These are phyloP conservation scores for Ornithoptera alexandrae DNA, from an alignment of 2,888 invertebrate species.

Conservation along the genomic window DNA sequence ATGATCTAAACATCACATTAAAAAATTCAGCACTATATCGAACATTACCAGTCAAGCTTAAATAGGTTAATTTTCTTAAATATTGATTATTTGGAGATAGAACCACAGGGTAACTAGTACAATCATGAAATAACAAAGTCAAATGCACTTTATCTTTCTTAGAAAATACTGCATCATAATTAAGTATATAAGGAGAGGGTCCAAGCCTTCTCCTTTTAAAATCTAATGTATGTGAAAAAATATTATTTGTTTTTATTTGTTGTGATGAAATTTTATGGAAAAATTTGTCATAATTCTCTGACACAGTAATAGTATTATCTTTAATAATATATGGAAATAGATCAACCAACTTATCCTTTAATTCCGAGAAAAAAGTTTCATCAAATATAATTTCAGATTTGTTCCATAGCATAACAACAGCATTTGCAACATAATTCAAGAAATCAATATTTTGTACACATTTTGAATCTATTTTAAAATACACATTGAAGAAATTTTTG, in stretches of 20 bases:
- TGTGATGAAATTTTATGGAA: conserved; percentile 36
- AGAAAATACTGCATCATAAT: conserved; percentile 55
- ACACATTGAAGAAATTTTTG: conserved; percentile 47
- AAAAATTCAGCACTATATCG: conserved; percentile 56
- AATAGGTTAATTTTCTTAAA: conserved; percentile 59
- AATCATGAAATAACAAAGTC: conserved; percentile 45
- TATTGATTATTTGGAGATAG: conserved; percentile 46
- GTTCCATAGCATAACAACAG: conserved; percentile 54
- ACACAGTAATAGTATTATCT: conserved; percentile 33
- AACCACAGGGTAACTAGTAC: conserved; percentile 42
- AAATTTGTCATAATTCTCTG: conserved; percentile 47
- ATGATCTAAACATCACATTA: conserved; percentile 53
- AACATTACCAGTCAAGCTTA: conserved; percentile 54
- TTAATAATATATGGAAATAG: conserved; percentile 47
- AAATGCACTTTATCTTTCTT: conserved; percentile 45
- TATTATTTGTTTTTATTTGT: conserved; percentile 21
- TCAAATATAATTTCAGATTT: conserved; percentile 52
- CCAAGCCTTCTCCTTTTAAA: conserved; percentile 47
- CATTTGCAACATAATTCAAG: conserved; percentile 42
- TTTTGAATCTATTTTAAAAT: conserved; percentile 42
- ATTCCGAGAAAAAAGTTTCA: conserved; percentile 49
- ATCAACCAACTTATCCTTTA: conserved; percentile 45
- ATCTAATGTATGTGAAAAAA: conserved; percentile 25
- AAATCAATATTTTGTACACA: conserved; percentile 35
- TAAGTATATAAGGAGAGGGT: conserved; percentile 41